Evolutionary conservation across 2,113 vertebrate genomes (phyloP), one percentile per base, ranked within the genome.

Genomic region (Macrotus californicus): DNA sequence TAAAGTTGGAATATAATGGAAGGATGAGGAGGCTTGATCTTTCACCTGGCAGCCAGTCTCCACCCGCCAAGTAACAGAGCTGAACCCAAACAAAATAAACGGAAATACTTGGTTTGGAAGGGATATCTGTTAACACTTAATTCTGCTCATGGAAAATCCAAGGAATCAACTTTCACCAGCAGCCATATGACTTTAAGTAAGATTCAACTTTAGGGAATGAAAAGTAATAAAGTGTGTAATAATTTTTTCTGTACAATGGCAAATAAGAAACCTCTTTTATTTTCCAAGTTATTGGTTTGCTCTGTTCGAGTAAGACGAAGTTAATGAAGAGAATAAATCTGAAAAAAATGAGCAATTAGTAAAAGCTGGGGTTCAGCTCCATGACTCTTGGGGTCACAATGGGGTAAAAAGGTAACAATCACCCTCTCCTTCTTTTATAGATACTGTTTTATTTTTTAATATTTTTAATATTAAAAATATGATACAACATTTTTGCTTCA

Each of bases 171-270:
- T 87, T 73, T 66, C 91, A 95, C n/a, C 81, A 69, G 85, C 41
- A 89, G 97, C 84, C 56, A 21, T 46, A 46, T 76, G 80, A 89
- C 43, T 84, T 94, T 88, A 83, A 97, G 89, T 46, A 95, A 97
- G 91, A 95, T 59, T 89, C 72, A 93, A 70, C 12, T 93, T 50
- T 86, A 3, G 24, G 34, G 29, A 88, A 94, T 96, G 84, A 94
- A 93, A 97, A 94, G 66, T 94, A 97, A 96, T 94, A 22, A 96
- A 95, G 18, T 46, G 11, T 61, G 95, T 97, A 95, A 96, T 72
- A 67, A 92, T 64, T 97, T 97, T 92, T 84, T 69, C 61, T 72
- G 95, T 89, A 88, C 14, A 93, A 97, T 52, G 95, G 24, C 41
- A 95, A 97, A 82, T 0, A 0, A 54, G 89, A 96, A 83, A 96